Evolutionary conservation across 1,140 invertebrate species (phyloP).

Genomic region (Drosophila asahinai): DNA sequence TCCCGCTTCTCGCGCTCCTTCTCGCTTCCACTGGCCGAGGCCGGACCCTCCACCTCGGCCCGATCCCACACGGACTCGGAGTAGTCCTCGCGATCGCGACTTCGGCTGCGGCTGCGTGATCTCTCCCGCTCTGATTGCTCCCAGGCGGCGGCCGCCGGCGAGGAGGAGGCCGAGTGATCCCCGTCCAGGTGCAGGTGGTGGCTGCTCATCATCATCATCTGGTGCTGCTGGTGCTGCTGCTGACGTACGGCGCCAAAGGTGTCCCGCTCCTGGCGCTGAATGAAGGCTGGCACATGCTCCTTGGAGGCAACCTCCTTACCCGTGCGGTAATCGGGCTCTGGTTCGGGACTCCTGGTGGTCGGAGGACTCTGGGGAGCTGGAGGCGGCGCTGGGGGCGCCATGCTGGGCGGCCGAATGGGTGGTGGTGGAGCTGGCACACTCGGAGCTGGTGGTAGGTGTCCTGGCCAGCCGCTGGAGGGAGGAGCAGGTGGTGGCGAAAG

Average conservation of each 20-base stretch:
- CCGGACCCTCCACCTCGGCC: conserved; percentile 80
- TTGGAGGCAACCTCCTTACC: conserved; percentile 12
- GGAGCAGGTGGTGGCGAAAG: conserved; percentile 87
- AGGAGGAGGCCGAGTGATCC: conserved; percentile 36
- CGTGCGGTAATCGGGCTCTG: conserved; percentile 62
- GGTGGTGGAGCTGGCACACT: conserved; percentile 82
- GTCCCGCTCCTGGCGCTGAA: conserved; percentile 89
- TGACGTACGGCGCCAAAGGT: conserved; percentile 86
- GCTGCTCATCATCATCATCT: conserved; percentile 38
- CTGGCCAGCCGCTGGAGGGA: conserved; percentile 86
- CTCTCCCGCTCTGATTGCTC: conserved; percentile 76
- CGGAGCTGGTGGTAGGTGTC: conserved; percentile 87
- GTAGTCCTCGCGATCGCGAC: conserved; percentile 83
- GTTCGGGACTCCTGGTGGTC: conserved; percentile 65
- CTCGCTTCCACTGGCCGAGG: conserved; percentile 81
- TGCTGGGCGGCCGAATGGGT: conserved; percentile 77
- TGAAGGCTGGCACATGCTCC: conserved; percentile 89
- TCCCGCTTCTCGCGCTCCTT: conserved; percentile 84
- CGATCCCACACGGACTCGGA: conserved; percentile 84
- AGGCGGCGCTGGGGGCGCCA: conserved; percentile 89
- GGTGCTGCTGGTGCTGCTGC: conserved; percentile 65
- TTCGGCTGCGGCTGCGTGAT: conserved; percentile 78
- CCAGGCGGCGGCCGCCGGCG: conserved; percentile 41
- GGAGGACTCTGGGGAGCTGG: conserved; percentile 88
- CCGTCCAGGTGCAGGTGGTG: conserved; percentile 42